phyloP scores from a whole-genome alignment of 2,888 invertebrate species.

The Euclidia mi region DNA sequence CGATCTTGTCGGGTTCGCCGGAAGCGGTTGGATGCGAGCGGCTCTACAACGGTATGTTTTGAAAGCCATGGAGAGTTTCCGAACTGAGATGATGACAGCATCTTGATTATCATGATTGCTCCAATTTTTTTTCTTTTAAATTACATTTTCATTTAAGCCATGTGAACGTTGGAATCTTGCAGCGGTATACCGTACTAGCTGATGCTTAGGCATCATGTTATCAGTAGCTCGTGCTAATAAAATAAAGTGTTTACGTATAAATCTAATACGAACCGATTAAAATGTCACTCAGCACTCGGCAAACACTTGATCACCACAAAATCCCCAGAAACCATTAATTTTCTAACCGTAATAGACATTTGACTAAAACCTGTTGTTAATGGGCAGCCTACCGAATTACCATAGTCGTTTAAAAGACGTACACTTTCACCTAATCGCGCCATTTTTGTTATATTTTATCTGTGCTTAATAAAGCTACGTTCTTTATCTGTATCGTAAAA shows the following conservation, averaged over 20 bases:
- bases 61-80: no score
- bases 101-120: no score
- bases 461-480: background rate
- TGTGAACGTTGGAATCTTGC: no score
- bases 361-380: background rate
- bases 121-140: no score
- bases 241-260: no score
- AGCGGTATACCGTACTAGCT: no score
- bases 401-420: constrained; percentile 1
- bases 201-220: no score
- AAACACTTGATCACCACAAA: background rate
- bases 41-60: no score
- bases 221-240: background rate
- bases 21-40: no score
- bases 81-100: no score
- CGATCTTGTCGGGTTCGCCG: no score
- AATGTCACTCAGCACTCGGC: background rate
- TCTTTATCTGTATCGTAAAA: background rate
- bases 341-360: background rate
- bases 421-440: constrained; percentile 7
- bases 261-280: background rate
- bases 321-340: background rate
- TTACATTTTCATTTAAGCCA: no score
- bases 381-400: background rate
- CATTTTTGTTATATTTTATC: background rate